Base-by-base conservation (phyloP, 2,888 invertebrate species). In the Hesperia comma region DNA sequence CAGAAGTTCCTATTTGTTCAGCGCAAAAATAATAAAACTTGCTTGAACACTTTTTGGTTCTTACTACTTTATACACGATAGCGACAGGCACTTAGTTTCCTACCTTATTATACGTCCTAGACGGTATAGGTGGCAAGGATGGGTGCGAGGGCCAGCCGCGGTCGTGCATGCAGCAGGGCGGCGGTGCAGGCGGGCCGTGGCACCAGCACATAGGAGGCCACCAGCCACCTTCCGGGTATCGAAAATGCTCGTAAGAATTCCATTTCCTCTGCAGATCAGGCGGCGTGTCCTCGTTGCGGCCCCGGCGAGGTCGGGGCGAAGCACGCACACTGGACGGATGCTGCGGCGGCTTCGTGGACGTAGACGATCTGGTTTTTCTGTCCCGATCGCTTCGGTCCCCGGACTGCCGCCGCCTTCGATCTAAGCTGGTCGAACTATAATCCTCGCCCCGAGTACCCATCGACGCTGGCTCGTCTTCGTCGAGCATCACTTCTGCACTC, bases 281-380 rank as follows among this genome's bases (percentile, higher is more conserved):
- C 14, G 88, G 87, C n/a, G 85, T 84, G 40, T 89, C 90, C 72
- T 90, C 90, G 64, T 83, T 83, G 26, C 87, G 80, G 57, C 84
- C 76, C 14, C 87, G 87, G 4, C 92, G 87, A 19, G 91, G 85
- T 2, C 87, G 86, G 46, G 90, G 88, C 5, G 92, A 92, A 4
- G 87, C 86, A 21, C 90, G 86, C 10, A 87, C 86, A 68, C 88
- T 87, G 17, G 87, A 72, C 60, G 91, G 90, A 71, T 91, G 92
- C 74, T 88, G 90, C 51, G 93, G 93, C 55, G 93, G 93, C 71
- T 93, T 92, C n/a, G 86, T 79, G 54, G 94, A 89, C 79, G 94
- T 84, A 33, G 94, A 93, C 7, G 95, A 95, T 72, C 94, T 90
- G 62, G 94, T 93, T 82, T 95, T 95, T 62, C 94, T 94, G 78